Percentiles rank a stretch among this genome's conserved stretches.
Conservation (phyloP, 37 sponge, comb jelly and placozoan genomes). For the Mnemiopsis leidyi region DNA sequence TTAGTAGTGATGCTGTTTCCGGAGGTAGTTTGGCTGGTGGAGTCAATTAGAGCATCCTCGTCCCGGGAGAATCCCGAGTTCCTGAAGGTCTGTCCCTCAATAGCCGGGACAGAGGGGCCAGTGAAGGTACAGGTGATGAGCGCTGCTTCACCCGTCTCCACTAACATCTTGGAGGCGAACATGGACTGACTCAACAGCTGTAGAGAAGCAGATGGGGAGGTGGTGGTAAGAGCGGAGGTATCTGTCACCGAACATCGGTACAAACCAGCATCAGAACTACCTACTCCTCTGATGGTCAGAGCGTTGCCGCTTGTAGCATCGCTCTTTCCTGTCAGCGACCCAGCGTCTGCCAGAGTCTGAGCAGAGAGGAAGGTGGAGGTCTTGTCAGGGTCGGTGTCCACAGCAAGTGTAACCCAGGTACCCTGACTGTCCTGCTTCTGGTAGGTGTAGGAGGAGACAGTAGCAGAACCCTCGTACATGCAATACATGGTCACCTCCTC, state of each 20-base stretch:
- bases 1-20: neutral
- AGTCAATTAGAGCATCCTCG: neutral
- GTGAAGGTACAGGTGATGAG: constrained; percentile 16
- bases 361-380: neutral
- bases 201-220: neutral
- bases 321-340: neutral
- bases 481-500: constrained; percentile 40
- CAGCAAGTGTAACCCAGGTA: too few species aligned
- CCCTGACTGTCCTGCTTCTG: neutral
- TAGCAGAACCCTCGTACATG: constrained; percentile 9
- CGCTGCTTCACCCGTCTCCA: constrained; percentile 30
- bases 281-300: neutral
- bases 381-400: neutral
- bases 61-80: neutral
- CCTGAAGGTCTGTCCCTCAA: neutral
- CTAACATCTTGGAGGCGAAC: neutral
- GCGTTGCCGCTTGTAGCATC: neutral
- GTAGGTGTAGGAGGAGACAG: neutral
- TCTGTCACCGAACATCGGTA: constrained; percentile 37
- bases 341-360: neutral
- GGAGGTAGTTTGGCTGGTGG: neutral
- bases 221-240: neutral
- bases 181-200: neutral
- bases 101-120: neutral
- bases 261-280: neutral